Evolutionary conservation across 2,888 invertebrate genomes (phyloP), one percentile per base, ranked within the genome.

Genomic region (Tupiocoris notatus): DNA sequence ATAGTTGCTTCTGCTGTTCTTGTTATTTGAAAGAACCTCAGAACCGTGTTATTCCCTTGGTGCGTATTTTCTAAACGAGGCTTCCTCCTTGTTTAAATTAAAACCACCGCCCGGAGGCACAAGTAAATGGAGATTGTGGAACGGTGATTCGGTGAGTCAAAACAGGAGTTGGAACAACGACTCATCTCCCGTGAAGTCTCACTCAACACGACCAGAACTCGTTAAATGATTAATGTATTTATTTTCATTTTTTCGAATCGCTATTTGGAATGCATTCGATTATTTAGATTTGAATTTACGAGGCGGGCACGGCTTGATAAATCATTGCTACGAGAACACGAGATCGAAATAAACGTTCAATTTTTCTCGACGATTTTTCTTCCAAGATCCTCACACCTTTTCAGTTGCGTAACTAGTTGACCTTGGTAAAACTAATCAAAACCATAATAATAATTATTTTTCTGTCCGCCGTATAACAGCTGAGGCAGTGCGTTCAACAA

Each of bases 61-160:
- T 39, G 39, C 39, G 39, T 39, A 39, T 39, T 39, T 39, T 39
- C 39, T 39, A 59, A 59, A 59, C 59, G 59, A 59, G 59, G 39
- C 39, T 12, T 39, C 39, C 39, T 9, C 20, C 59, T 3, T 59
- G 56, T 67, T 67, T 67, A 67, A 67, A 67, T 67, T 67, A 67
- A 67, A 67, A 67, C 67, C 22, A 57, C 56, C 67, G 67, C 67
- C 67, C 16, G 57, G 23, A 12, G 67, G 67, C 67, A 17, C 22
- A 67, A 67, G 56, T 57, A 67, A 67, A 67, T 67, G 67, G 67
- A 67, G 67, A 67, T 67, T 57, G 67, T 67, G 67, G 67, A 65
- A 67, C 67, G 57, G 67, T 56, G 65, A 24, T 56, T 21, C 57
- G 21, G 18, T 0, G 16, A 20, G 20, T 17, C 57, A 16, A 56